Conservation (phyloP, 2,888 invertebrate species). For the Criorhina ranunculi region DNA sequence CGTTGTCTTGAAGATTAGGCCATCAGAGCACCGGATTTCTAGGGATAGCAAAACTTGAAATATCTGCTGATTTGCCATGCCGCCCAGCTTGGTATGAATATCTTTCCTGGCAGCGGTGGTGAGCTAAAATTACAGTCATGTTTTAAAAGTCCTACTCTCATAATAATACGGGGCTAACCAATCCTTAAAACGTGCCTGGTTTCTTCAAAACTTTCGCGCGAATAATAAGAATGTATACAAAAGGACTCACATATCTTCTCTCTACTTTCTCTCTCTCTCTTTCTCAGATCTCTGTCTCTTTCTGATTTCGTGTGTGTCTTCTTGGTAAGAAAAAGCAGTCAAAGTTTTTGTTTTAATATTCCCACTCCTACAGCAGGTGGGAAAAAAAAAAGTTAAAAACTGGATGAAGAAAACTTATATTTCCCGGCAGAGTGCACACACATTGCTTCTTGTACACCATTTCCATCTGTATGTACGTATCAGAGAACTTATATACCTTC, state of each 20-base stretch:
- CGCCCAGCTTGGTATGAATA: not conserved
- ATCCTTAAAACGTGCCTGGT: constrained; percentile 20
- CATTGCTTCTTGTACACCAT: not conserved
- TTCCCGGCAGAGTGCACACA: not conserved
- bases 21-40: too few species aligned
- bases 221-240: not conserved
- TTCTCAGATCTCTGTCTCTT: too few species aligned
- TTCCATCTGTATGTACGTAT: not conserved
- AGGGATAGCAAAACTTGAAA: too few species aligned
- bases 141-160: constrained; percentile 1
- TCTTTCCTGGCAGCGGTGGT: not conserved
- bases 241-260: not conserved
- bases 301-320: too few species aligned
- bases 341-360: not conserved
- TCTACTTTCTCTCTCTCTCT: too few species aligned
- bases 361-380: not conserved
- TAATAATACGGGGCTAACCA: constrained; percentile 1
- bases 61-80: too few species aligned
- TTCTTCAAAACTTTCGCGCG: constrained; percentile 2
- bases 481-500: not conserved
- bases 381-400: constrained; percentile 3
- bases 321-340: not conserved
- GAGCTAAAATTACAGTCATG: constrained; percentile 2
- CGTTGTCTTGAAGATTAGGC: too few species aligned
- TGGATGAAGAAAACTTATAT: constrained; percentile 30